A percentile compares a stretch with the other conserved stretches of the same genome.
These are phyloP conservation scores for Cosmia trapezina DNA, from an alignment of 2,888 invertebrate species.

Conservation along the genomic window DNA sequence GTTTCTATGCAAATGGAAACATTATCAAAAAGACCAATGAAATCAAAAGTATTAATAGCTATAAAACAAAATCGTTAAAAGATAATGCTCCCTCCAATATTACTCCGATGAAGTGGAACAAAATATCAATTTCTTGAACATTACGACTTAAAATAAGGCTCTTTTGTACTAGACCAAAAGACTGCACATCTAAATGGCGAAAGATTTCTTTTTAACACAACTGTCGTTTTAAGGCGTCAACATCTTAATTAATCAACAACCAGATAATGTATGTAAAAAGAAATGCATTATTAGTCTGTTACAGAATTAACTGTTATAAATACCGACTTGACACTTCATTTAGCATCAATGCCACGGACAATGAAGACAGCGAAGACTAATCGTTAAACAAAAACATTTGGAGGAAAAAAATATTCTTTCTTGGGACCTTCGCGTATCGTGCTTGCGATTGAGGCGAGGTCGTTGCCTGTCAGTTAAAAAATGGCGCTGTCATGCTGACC, in stretches of 20 bases:
- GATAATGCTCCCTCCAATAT: conserved; percentile 33
- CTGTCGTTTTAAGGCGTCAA: conserved; percentile 10
- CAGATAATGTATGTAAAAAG: conserved; percentile 52
- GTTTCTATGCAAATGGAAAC: conserved; percentile 51
- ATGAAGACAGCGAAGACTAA: conserved; percentile 74
- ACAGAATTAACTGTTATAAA: conserved; percentile 76
- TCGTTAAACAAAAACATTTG: conserved; percentile 73
- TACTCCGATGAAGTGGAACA: conserved; percentile 34
- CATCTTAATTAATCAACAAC: conserved; percentile 43
- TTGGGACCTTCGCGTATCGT: conserved; percentile 73
- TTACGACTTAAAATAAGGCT: conserved; percentile 29
- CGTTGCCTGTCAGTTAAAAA: conserved; percentile 80
- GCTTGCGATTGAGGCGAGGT: conserved; percentile 74
- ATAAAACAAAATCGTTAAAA: conserved; percentile 41
- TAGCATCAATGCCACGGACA: conserved; percentile 83
- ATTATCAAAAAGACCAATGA: conserved; percentile 35
- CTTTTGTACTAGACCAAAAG: conserved; percentile 7
- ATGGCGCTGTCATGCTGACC: conserved; percentile 78
- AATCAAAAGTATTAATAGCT: conserved; percentile 36
- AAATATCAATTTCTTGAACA: conserved; percentile 50
- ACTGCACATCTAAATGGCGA: conserved; percentile 6
- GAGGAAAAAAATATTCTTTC: conserved; percentile 67
- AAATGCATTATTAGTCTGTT: conserved; percentile 60
- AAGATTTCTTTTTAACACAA: conserved; percentile 11
- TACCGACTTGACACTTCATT: conserved; percentile 81